Percentiles rank a stretch among this genome's conserved stretches.
These are phyloP conservation scores for Litocranius walleri DNA, from an alignment of 2,113 vertebrate genomes.

Conservation along the genomic window DNA sequence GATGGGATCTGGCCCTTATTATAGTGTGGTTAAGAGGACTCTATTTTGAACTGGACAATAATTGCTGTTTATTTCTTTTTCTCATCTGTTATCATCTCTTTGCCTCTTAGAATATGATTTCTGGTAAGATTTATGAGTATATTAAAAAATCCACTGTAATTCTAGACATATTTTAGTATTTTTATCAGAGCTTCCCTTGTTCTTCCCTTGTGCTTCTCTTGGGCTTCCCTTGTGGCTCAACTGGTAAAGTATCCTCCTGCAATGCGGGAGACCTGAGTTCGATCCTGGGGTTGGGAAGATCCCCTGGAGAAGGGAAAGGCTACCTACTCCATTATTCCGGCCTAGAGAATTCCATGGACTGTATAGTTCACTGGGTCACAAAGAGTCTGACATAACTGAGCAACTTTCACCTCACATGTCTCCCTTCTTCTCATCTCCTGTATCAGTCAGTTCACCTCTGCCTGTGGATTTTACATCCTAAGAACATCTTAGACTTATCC, in stretches of 20 bases:
- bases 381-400: background rate
- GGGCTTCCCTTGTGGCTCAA: background rate
- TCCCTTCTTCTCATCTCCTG: background rate
- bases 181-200: background rate
- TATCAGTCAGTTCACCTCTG: background rate
- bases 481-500: background rate
- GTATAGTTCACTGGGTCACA: background rate
- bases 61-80: background rate
- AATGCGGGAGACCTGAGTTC: background rate
- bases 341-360: background rate
- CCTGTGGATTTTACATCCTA: background rate
- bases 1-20: background rate
- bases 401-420: background rate
- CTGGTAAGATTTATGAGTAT: background rate
- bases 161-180: background rate
- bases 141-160: background rate
- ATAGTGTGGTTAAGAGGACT: background rate
- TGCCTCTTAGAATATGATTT: background rate
- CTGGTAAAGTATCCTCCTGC: background rate
- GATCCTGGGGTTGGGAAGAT: background rate
- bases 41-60: background rate
- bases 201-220: background rate
- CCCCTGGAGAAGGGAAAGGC: background rate
- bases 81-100: background rate
- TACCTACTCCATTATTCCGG: background rate